Evolutionary conservation across 2,888 invertebrate species (phyloP), one percentile per base, ranked within the genome.

Genomic region (Hedychridium roseum): DNA sequence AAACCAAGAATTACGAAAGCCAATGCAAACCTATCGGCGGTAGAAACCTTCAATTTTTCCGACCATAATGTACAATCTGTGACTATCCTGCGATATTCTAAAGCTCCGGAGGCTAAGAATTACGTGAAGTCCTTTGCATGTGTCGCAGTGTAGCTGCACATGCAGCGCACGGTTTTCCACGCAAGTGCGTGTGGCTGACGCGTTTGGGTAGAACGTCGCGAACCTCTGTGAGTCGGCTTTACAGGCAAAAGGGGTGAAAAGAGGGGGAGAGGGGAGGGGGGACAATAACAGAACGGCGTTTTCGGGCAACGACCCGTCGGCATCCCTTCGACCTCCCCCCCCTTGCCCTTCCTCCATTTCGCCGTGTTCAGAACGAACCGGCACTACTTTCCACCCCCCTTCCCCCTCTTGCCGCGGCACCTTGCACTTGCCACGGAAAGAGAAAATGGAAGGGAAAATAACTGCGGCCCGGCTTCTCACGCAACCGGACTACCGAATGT

Each of bases 281-380:
- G 71, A 76, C 76, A 75, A 76, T 76, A 76, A 76, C 74, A 70
- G 74, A 63, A 64, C 68, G 65, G 70, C 74, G 74, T 77, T 77
- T 77, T 77, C 76, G 77, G 76, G 69, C 76, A 76, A 77, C 76
- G 77, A 77, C 76, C 74, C 73, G 72, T 68, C 68, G 70, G 69
- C 70, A 71, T 71, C 73, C 73, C 73, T 74, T 68, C 71, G 69
- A 68, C 64, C 67, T 56, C 54, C 52, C 50, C 36, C 58, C 57
- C 43, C 42, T 64, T 66, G 55, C 54, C 52, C 50, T 34, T 57
- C 57, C 43, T 40, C 2, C 17, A 7, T n/a, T 26, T 44, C 54
- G 38, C 54, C 58, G 51, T 63, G 60, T 57, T 55, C 62, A 57
- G 54, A 63, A 63, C 62, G 63, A 44, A 57, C 63, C 57, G 42